phyloP scores from a whole-genome alignment of 2,113 vertebrate genomes.

The Rhinoderma darwinii region DNA sequence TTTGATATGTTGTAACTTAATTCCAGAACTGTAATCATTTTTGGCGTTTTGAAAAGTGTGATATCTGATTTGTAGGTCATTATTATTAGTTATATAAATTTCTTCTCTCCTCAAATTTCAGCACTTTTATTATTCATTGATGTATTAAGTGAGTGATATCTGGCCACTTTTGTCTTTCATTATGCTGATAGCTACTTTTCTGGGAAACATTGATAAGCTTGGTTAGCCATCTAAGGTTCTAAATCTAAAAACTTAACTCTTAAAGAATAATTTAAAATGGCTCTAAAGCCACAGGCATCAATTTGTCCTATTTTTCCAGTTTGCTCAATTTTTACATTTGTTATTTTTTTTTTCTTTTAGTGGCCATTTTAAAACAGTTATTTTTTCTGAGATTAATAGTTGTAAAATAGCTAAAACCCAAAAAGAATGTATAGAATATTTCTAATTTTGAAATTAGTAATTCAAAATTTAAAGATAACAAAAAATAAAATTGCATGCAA shows the following conservation, averaged over 20 bases:
- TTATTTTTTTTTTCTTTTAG: background rate
- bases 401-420: background rate
- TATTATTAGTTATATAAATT: conserved; percentile 42
- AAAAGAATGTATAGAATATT: background rate
- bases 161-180: conserved; percentile 12
- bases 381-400: background rate
- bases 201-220: conserved; percentile 24
- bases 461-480: background rate
- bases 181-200: background rate
- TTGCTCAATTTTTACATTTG: too few species aligned
- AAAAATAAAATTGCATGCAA: background rate
- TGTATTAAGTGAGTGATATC: conserved; percentile 37
- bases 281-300: background rate
- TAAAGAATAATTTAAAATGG: background rate
- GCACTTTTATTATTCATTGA: conserved; percentile 57
- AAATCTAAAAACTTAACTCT: conserved; percentile 25
- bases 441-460: background rate
- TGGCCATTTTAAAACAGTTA: background rate
- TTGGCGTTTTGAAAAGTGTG: background rate
- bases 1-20: conserved; percentile 61
- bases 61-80: conserved; percentile 55
- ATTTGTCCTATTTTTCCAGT: background rate
- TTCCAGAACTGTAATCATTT: conserved; percentile 64
- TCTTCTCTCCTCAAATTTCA: conserved; percentile 35
- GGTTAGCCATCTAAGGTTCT: conserved; percentile 43